These are phyloP conservation scores for Salarias fasciatus DNA, from an alignment of 2,797 vertebrate species.

Conservation along the genomic window DNA sequence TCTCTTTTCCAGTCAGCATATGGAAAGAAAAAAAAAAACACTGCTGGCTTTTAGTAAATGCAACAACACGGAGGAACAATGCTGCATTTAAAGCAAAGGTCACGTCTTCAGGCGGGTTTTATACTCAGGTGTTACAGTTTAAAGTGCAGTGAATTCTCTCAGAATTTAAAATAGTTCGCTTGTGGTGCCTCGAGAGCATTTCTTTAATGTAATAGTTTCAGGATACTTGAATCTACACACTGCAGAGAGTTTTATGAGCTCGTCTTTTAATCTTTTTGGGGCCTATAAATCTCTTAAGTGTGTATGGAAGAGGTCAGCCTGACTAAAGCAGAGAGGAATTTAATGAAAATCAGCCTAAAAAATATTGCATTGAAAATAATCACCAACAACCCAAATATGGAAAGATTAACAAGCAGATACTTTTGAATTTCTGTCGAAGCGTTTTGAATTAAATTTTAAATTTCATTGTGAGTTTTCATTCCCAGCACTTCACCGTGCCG, in stretches of 20 bases:
- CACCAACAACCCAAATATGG: no score
- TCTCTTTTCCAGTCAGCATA: conserved; percentile 26
- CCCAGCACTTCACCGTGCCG: conserved; percentile 60
- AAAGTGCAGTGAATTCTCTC: background rate
- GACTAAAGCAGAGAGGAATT: no score
- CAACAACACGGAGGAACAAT: conserved; percentile 21
- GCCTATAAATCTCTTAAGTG: no score
- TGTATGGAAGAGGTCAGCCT: no score
- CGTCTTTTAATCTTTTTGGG: no score
- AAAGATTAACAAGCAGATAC: no score
- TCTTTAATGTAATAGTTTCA: background rate
- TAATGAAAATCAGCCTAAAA: no score
- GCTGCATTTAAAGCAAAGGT: conserved; percentile 45
- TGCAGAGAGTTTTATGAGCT: background rate
- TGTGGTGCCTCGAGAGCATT: no score
- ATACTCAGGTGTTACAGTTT: no score
- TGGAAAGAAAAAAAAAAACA: conserved; percentile 52
- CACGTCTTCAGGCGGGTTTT: background rate
- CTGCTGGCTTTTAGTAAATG: conserved; percentile 13
- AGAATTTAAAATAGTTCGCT: background rate
- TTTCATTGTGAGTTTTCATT: conserved; percentile 14
- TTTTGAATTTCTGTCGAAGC: background rate
- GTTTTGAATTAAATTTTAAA: background rate
- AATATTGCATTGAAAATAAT: no score
- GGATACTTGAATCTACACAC: background rate